Evolutionary conservation across 2,113 vertebrate species (phyloP).

Genomic region (Microtus richardsoni): DNA sequence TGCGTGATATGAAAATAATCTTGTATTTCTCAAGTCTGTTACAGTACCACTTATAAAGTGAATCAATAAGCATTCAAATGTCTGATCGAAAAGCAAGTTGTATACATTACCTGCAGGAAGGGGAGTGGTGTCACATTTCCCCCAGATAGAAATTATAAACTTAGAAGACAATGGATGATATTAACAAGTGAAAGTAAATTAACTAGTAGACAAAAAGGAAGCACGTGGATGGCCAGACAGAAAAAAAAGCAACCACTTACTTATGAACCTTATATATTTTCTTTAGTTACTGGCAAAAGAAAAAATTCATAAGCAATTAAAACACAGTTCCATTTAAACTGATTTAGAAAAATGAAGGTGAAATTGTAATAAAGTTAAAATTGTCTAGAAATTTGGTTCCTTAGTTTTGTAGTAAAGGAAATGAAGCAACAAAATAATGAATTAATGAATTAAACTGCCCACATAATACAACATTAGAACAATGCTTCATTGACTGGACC

Average conservation of each 20-base stretch:
- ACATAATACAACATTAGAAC: background rate
- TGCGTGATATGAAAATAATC: background rate
- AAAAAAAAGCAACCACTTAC: background rate
- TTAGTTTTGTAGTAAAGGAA: conserved; percentile 19
- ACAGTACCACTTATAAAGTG: background rate
- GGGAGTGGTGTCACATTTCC: background rate
- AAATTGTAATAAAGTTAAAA: background rate
- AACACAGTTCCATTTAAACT: background rate
- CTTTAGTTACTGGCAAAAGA: background rate
- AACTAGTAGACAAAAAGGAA: background rate
- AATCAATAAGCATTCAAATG: background rate
- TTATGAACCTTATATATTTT: background rate
- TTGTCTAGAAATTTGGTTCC: background rate
- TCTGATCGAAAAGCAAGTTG: background rate
- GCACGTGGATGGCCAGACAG: background rate
- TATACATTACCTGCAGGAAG: background rate
- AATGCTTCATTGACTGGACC: background rate
- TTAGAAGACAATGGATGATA: background rate
- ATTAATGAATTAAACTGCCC: background rate
- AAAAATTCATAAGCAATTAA: background rate
- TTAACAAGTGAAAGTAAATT: background rate
- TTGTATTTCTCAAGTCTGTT: background rate
- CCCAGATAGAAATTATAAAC: background rate
- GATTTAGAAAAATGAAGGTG: background rate
- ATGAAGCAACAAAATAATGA: background rate